These are phyloP conservation scores for Catalaphyllia jardinei DNA, from an alignment of 64 coral and sea anemone genomes.

Conservation along the genomic window DNA sequence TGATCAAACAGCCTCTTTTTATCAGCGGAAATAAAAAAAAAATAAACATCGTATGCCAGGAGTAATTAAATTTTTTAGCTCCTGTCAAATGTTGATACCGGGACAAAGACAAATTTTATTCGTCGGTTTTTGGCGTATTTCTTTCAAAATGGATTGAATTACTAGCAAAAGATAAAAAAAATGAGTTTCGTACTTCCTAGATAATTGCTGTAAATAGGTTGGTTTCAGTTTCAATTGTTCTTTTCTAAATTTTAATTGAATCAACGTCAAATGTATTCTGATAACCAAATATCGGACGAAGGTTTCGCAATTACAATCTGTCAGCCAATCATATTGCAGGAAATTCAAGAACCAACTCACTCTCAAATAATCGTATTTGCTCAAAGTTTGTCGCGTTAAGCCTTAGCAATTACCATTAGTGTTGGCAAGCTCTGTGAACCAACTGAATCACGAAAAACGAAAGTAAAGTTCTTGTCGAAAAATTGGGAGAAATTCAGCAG, in stretches of 20 bases:
- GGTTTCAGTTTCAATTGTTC: neutral
- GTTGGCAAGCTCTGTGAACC: neutral
- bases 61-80: too few relatives aligned
- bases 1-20: too few relatives aligned
- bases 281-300: neutral
- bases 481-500: neutral
- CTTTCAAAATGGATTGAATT: neutral
- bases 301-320: neutral
- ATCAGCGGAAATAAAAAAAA: too few relatives aligned
- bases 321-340: constrained; percentile 14
- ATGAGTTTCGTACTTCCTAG: neutral
- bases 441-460: neutral
- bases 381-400: neutral
- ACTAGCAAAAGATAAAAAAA: neutral
- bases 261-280: constrained; percentile 16
- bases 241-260: constrained; percentile 3
- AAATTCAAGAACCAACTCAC: neutral
- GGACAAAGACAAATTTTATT: neutral
- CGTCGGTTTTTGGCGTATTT: neutral
- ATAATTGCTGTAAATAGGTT: neutral
- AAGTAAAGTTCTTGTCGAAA: neutral
- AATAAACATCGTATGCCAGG: too few relatives aligned
- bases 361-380: neutral
- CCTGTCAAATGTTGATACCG: too few relatives aligned
- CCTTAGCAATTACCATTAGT: constrained; percentile 1